phyloP scores from a whole-genome alignment of 2,113 vertebrate genomes.

The Struthidea cinerea region DNA sequence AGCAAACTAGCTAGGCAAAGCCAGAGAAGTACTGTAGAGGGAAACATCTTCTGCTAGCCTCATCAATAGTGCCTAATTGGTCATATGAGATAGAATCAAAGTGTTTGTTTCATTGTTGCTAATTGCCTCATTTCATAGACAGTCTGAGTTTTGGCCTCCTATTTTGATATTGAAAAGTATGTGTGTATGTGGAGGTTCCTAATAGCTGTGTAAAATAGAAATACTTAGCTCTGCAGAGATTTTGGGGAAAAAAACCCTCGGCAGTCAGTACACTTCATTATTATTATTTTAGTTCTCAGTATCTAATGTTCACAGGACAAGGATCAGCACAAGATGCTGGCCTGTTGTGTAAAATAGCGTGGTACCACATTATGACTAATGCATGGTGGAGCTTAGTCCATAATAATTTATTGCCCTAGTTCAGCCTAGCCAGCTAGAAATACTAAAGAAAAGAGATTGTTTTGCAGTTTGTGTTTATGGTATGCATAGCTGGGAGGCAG shows the following conservation, averaged over 20 bases:
- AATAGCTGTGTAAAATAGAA: not conserved
- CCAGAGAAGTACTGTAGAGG: not conserved
- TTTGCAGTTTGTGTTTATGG: not conserved
- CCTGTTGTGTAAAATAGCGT: not conserved
- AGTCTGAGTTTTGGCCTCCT: not conserved
- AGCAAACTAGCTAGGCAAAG: conserved; percentile 3
- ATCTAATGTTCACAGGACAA: not conserved
- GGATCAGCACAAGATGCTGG: not conserved
- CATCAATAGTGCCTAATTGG: not conserved
- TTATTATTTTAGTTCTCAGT: not conserved
- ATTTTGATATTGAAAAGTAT: not conserved
- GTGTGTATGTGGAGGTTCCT: not conserved
- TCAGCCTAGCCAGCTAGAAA: not conserved
- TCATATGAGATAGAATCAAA: not conserved
- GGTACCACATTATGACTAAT: not conserved
- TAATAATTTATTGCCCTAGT: not conserved
- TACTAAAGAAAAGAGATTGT: not conserved
- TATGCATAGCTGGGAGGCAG: not conserved
- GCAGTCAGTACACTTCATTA: not conserved
- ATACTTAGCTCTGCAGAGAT: not conserved
- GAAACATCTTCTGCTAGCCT: not conserved
- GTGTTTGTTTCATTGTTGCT: not conserved
- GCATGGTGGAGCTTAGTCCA: not conserved
- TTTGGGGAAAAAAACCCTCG: not conserved
- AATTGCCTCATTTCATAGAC: not conserved